Percentiles rank a stretch among this genome's conserved stretches.
These are phyloP conservation scores for Mesochorus sp. DNA, from an alignment of 2,888 invertebrate species.

Conservation along the genomic window DNA sequence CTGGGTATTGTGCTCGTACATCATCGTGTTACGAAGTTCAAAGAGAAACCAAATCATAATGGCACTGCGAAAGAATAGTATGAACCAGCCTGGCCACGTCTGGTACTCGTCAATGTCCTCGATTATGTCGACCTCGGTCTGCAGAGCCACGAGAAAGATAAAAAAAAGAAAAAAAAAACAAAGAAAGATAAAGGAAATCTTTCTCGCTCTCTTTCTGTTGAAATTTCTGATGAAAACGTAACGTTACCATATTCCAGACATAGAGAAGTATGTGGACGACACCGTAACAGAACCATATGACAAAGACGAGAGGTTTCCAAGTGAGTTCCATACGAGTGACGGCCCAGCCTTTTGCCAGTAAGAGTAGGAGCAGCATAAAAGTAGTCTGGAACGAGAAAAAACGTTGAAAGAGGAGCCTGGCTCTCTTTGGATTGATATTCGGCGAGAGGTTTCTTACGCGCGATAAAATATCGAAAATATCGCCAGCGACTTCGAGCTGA, in stretches of 20 bases:
- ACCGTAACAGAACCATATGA: constrained; percentile 96
- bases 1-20: constrained; percentile 90
- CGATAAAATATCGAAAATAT: constrained; percentile 95
- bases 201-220: no score
- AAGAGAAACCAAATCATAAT: constrained; percentile 96
- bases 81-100: constrained; percentile 98
- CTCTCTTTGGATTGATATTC: not conserved
- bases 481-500: constrained; percentile 92
- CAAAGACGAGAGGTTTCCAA: constrained; percentile 92
- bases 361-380: constrained; percentile 95
- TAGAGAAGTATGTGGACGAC: constrained; percentile 95
- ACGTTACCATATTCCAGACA: constrained; percentile 97
- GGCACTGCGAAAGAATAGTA: constrained; percentile 91
- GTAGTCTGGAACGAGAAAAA: constrained; percentile 86
- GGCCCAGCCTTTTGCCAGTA: constrained; percentile 98
- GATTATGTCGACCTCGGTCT: constrained; percentile 98
- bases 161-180: no score
- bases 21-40: constrained; percentile 89
- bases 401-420: no score
- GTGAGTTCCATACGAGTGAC: constrained; percentile 95
- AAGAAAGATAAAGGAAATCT: no score
- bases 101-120: constrained; percentile 98
- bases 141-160: constrained; percentile 77
- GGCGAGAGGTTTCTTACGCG: constrained; percentile 84
- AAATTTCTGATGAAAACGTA: no score